Base-by-base conservation (phyloP, 2,888 invertebrate species). In the Polydrusus cervinus region DNA sequence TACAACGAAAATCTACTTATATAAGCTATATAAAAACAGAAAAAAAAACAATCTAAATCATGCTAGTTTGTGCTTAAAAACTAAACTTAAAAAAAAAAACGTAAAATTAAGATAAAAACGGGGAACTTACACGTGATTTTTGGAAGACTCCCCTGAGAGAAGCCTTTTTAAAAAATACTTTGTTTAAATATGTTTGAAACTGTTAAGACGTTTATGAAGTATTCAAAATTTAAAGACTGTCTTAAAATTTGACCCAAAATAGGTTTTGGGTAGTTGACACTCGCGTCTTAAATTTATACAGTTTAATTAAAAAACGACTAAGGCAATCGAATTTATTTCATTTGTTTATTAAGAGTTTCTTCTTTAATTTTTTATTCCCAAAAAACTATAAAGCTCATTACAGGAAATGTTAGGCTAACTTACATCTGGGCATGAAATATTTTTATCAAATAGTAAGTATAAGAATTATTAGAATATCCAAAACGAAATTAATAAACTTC, bases 101-200 rank as follows among this genome's bases (percentile, higher is more conserved):
- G 65, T 62, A 71, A 65, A 77, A 47, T 65, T 45, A 40, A 69
- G 64, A 30, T 40, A 65, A 55, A 20, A 30, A 68, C 70, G 75
- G 55, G 38, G 73, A 80, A 87, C 87, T 87, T 87, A 87, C 87
- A 87, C 83, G 84, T 84, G 81, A 86, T 83, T 79, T 84, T 85
- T 79, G 85, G 86, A 75, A 86, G 84, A 81, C 84, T 85, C 84
- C 87, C 87, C 86, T 85, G 84, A 82, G 84, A 85, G 80, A 84
- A 83, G 83, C 85, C 86, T 86, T 85, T 74, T 66, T 45, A 77
- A 34, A 72, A 61, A 66, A 61, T 55, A 30, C n/a, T 55, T 55
- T 30, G 20, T 49, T 20, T 20, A 25, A 38, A 60, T 11, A 9
- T 30, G 7, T 30, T 55, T n/a, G 7, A 55, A 55, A 55, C 3